A percentile compares a stretch with the other conserved stretches of the same genome.
Conservation (phyloP, 2,888 invertebrate genomes). For the Gymnosoma rotundatum region DNA sequence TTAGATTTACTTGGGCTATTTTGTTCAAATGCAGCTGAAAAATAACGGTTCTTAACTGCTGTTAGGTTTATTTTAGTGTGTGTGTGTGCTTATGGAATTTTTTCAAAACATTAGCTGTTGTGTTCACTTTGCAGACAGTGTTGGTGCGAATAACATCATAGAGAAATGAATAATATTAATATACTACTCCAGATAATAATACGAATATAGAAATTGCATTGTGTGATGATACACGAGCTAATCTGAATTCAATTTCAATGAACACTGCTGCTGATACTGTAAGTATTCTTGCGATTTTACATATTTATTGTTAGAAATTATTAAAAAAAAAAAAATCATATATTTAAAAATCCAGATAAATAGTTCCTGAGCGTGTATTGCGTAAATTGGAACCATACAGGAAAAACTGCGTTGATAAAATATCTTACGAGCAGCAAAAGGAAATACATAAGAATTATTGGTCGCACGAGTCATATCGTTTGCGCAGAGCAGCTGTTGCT, state of each 20-base stretch:
- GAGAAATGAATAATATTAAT: neutral
- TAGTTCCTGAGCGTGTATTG: too few relatives aligned
- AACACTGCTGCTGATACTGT: too few relatives aligned
- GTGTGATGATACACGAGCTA: too few relatives aligned
- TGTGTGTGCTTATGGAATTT: slow-evolving; percentile 1
- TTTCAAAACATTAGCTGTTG: slow-evolving; percentile 32
- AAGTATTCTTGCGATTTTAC: too few relatives aligned
- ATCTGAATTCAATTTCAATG: too few relatives aligned
- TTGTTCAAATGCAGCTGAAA: neutral
- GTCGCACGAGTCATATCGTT: slow-evolving; percentile 20
- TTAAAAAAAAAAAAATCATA: slow-evolving; percentile 14
- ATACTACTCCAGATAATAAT: too few relatives aligned
- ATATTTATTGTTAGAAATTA: neutral
- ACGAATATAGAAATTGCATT: too few relatives aligned
- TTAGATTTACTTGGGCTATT: slow-evolving; percentile 19
- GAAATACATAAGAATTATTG: neutral
- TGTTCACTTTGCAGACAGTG: slow-evolving; percentile 13
- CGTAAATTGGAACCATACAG: too few relatives aligned
- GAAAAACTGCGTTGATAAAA: too few relatives aligned
- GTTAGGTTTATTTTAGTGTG: slow-evolving; percentile 35
- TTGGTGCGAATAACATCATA: too few relatives aligned
- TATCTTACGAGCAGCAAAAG: too few relatives aligned
- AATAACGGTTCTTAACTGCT: slow-evolving; percentile 27
- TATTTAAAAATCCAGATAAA: slow-evolving; percentile 13
- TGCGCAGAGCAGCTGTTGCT: slow-evolving; percentile 19